A percentile compares a stretch with the other conserved stretches of the same genome.
These are phyloP conservation scores for Ranitomeya imitator DNA, from an alignment of 2,113 vertebrate genomes.

Conservation along the genomic window DNA sequence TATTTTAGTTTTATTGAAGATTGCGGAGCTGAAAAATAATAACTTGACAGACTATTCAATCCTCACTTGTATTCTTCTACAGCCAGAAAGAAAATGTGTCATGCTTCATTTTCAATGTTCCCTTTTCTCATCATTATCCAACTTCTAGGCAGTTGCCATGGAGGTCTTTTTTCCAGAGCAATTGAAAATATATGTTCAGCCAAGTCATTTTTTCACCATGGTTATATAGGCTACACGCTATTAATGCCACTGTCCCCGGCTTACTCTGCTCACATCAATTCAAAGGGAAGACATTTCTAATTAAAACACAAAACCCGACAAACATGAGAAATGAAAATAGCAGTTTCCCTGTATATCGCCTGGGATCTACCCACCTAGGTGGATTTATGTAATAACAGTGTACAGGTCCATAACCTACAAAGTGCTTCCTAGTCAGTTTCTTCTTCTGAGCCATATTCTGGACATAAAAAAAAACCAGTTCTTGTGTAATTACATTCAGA, in stretches of 20 bases:
- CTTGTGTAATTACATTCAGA: constrained; percentile 23
- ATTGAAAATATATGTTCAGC: constrained; percentile 43
- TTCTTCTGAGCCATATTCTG: neutral
- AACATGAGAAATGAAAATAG: neutral
- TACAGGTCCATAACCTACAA: constrained; percentile 7
- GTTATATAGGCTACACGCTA: constrained; percentile 20
- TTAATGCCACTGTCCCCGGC: neutral
- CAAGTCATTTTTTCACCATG: constrained; percentile 34
- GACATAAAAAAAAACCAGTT: neutral
- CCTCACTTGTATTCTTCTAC: constrained; percentile 24
- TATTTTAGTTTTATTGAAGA: constrained; percentile 20
- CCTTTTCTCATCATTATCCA: constrained; percentile 52
- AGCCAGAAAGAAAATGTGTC: constrained; percentile 42
- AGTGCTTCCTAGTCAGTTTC: constrained; percentile 3
- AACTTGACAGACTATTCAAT: constrained; percentile 46
- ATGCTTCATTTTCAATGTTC: constrained; percentile 43
- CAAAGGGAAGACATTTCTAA: constrained; percentile 16
- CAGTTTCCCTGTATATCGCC: neutral
- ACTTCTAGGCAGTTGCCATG: constrained; percentile 51
- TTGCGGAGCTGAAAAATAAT: constrained; percentile 30
- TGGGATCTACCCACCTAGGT: neutral
- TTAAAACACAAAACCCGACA: constrained; percentile 41
- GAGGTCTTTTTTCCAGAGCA: constrained; percentile 31
- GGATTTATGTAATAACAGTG: neutral
- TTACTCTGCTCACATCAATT: constrained; percentile 8